Evolutionary conservation across 2,888 invertebrate genomes (phyloP), one percentile per base, ranked within the genome.

Genomic region (Uropetala carovei): DNA sequence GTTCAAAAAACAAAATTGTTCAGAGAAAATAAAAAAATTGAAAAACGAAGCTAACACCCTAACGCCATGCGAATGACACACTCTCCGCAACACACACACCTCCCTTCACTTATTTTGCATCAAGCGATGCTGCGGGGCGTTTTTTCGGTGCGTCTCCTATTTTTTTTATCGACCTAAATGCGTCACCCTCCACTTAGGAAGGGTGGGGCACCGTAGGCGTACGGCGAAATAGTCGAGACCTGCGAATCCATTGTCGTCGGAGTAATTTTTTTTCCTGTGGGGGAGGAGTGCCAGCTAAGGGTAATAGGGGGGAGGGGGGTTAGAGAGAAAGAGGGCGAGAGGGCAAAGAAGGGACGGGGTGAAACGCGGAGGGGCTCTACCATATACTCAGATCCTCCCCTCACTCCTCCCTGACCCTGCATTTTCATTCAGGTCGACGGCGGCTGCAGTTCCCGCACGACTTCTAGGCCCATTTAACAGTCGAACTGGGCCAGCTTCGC

Each of bases 381-480:
- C 43, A 43, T 5, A 5, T 3, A 43, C 43, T 43, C 43, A 43
- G 43, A 43, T 43, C 43, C 43, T 43, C 43, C 43, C 43, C 43
- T 43, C 43, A 43, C 43, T n/a, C 27, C 75, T n/a, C n/a, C 27
- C 16, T n/a, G 64, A 16, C 27, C 75, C 75, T 27, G 75, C 75
- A 27, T 75, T 27, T 75, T 75, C 75, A 27, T 22, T 27, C 27
- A 13, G 75, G 75, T 75, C 75, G 27, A 75, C 11, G 27, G 75
- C 75, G 27, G 75, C 11, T 27, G 9, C 75, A 27, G 64, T 43
- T 43, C 43, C 5, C 43, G 43, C 64, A 16, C 9, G 64, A 64
- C 11, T 75, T 75, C 75, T 22, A 27, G 75, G 75, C 75, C 75
- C 75, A 75, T 75, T 75, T 75, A 75, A 75, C 75, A 75, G 75